A percentile compares a stretch with the other conserved stretches of the same genome.
phyloP scores from a whole-genome alignment of 2,113 vertebrate genomes.

The Eulemur macaco region DNA sequence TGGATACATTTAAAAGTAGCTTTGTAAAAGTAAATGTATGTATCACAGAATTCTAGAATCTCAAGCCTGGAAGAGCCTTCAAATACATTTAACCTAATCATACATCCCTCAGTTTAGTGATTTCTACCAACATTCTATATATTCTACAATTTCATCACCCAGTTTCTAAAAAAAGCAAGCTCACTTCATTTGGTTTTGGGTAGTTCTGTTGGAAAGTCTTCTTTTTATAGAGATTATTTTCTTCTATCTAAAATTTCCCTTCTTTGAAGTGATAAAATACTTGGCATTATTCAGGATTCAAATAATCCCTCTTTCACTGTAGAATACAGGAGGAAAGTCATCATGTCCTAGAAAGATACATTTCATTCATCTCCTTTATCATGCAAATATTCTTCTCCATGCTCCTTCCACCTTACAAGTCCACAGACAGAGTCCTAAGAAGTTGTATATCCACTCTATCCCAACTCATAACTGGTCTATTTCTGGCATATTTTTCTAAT shows the following conservation, averaged over 20 bases:
- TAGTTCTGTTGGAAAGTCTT: background rate
- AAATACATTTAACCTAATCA: background rate
- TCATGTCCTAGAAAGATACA: background rate
- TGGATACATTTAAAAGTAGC: background rate
- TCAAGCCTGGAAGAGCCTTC: background rate
- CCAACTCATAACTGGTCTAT: background rate
- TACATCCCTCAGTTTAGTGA: background rate
- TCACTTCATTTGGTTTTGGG: background rate
- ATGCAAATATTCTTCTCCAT: background rate
- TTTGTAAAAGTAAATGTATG: background rate
- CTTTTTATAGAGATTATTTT: background rate
- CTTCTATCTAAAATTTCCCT: background rate
- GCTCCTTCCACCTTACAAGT: background rate
- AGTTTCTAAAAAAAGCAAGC: background rate
- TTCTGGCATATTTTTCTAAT: background rate
- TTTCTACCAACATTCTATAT: background rate
- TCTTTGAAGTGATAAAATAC: background rate
- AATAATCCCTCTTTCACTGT: background rate
- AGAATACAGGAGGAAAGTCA: background rate
- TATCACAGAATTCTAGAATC: slow-evolving; percentile 1
- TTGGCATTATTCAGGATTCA: background rate
- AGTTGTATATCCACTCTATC: background rate
- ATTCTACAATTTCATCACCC: background rate
- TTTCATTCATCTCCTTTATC: background rate
- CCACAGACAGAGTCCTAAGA: background rate